Evolutionary conservation across 2,113 vertebrate genomes (phyloP), one percentile per base, ranked within the genome.

Genomic region (Misgurnus mizolepis): DNA sequence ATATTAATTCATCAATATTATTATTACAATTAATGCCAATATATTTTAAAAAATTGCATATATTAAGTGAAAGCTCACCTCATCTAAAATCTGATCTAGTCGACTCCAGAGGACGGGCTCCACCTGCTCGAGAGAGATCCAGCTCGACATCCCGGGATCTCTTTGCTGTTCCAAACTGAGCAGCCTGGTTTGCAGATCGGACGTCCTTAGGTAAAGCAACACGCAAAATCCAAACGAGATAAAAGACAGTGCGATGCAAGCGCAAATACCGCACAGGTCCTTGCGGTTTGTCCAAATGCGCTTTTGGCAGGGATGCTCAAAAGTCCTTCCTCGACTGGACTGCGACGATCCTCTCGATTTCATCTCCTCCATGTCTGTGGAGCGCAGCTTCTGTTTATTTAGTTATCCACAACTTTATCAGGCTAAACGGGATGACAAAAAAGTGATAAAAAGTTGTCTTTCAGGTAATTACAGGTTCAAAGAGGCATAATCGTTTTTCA

Each of bases 41-140:
- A 34, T 34, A 34, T 34, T 34, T 2, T 1, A 34, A 1, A 34
- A 2, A 2, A 34, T 34, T 34, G 22, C 22, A 22, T 22, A 34
- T 34, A 34, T 34, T 34, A 14, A 67, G 15, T 9, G 1, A 66
- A 43, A 34, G 75, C 82, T 86, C 73, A 88, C 87, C 87, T 88
- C 82, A 67, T 88, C 84, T 78, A 88, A 76, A 79, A 88, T 90
- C 83, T 86, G 88, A 79, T 93, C 92, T 76, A 94, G 81, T 15
- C 90, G 89, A 6, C 85, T 84, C 81, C 90, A 15, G 72, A 92
- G 85, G 56, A 90, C 58, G 58, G 93, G 90, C 82, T 93, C 92
- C 90, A 93, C 90, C 92, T 94, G 93, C 82, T 94, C 91, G 60
- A 85, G n/a, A 61, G 90, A 88, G 85, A 89, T 86, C 91, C 92